Evolutionary conservation across 2,113 vertebrate species (phyloP).

Genomic region (Taxidea taxus): DNA sequence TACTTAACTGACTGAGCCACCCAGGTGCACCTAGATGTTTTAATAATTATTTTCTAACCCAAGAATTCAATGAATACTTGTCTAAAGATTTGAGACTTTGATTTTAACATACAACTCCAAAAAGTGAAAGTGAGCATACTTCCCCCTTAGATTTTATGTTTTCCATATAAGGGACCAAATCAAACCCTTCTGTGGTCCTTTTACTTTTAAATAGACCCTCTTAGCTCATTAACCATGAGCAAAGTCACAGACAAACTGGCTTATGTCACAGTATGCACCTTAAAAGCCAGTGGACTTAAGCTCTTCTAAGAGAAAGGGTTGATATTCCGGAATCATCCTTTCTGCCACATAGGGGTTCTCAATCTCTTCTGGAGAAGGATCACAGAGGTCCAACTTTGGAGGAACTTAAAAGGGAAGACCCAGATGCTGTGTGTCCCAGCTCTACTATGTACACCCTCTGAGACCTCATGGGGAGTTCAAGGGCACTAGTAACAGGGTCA

Average conservation of each 20-base stretch:
- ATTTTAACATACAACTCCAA: not conserved
- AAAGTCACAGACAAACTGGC: not conserved
- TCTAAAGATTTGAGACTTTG: not conserved
- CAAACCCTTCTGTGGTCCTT: not conserved
- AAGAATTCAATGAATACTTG: not conserved
- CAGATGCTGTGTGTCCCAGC: rapidly evolving
- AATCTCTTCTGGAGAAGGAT: not conserved
- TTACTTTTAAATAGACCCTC: not conserved
- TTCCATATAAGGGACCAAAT: not conserved
- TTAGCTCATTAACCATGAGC: not conserved
- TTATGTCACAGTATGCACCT: not conserved
- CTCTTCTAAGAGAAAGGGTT: not conserved
- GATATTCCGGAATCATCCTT: not conserved
- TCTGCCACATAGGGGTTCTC: not conserved
- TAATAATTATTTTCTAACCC: not conserved
- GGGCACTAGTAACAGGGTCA: not conserved
- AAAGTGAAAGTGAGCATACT: not conserved
- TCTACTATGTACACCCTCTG: not conserved
- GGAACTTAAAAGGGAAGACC: not conserved
- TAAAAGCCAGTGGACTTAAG: not conserved
- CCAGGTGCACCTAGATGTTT: not conserved
- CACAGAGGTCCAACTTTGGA: not conserved
- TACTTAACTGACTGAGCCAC: not conserved
- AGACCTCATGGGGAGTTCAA: not conserved
- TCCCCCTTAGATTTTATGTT: not conserved